Base-by-base conservation (phyloP, 2,797 vertebrate genomes). In the Ambastaia sidthimunki region DNA sequence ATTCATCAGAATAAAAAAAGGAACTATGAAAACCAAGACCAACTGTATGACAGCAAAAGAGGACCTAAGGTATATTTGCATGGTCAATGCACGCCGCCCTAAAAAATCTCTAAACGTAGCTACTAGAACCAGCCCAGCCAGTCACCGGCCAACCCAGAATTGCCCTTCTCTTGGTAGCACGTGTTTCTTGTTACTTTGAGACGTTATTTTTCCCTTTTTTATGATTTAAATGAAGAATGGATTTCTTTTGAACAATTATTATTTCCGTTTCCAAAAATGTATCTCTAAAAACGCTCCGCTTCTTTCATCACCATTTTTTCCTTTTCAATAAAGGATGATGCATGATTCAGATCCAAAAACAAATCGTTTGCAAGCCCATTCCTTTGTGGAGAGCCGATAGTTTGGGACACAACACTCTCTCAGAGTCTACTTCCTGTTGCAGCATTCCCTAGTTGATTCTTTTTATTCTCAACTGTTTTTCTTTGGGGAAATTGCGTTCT, bases 1-100 rank as follows among this genome's bases (percentile, higher is more conserved):
- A 98, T 95, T 97, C 98, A 99, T 99, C 97, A 99, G 97, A 99
- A 94, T 99, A 99, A 98, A 99, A 98, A 98, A 96, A 98, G 97
- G 97, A 99, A 97, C 96, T 98, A 96, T 99, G 97, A 99, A 95
- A 98, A 95, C 97, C 94, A 96, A 95, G 97, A 97, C 95, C 97
- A 96, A 95, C 97, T 97, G 94, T 97, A 94, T 98, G 97, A 99
- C 96, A 96, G 95, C 97, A 96, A 97, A 96, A 96, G 97, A 95
- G 96, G 96, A 95, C 97, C 97, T 93, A 99, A 99, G 97, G 97
- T 99, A 99, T 97, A 96, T 96, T 95, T 99, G 97, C 97, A 98
- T 98, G 97, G 96, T 96, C 94, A 95, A 95, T 97, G 97, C 97
- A 98, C 96, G 97, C 96, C 95, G 95, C 97, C 97, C 96, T 98